These are phyloP conservation scores for Chrysogorgia sp. DNA, from an alignment of 92 coral and sea anemone genomes.

Conservation along the genomic window DNA sequence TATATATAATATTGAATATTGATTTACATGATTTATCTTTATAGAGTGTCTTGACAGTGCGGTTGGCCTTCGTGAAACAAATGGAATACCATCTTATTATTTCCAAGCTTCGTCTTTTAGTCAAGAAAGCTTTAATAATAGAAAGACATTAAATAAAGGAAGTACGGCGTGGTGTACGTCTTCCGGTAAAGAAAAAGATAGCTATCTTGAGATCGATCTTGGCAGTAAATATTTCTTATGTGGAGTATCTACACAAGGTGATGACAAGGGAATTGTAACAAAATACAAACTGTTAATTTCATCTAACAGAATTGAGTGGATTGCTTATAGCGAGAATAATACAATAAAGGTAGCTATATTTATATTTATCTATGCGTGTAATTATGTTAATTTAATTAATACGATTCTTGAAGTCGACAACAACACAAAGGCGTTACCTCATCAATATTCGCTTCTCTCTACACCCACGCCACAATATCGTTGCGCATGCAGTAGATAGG, in stretches of 20 bases:
- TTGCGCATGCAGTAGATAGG: too few species aligned
- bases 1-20: too few species aligned
- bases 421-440: too few species aligned
- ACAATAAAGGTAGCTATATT: neutral
- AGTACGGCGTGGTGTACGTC: slow-evolving; percentile 25
- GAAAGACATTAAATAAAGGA: neutral
- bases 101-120: slow-evolving; percentile 34
- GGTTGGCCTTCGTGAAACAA: slow-evolving; percentile 26
- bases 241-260: slow-evolving; percentile 21
- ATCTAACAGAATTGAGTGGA: slow-evolving; percentile 16
- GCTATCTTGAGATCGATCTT: slow-evolving; percentile 42
- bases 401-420: too few species aligned
- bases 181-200: neutral
- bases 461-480: too few species aligned
- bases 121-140: neutral
- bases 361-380: too few species aligned
- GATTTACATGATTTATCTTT: too few species aligned
- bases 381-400: too few species aligned
- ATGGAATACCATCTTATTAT: slow-evolving; percentile 29
- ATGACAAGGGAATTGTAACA: neutral
- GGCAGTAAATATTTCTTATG: slow-evolving; percentile 31
- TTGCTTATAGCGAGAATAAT: neutral
- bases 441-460: too few species aligned
- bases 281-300: slow-evolving; percentile 9
- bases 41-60: neutral